Percentiles rank a stretch among this genome's conserved stretches.
Conservation (phyloP, 2,797 vertebrate genomes). For the Bucorvus abyssinicus region DNA sequence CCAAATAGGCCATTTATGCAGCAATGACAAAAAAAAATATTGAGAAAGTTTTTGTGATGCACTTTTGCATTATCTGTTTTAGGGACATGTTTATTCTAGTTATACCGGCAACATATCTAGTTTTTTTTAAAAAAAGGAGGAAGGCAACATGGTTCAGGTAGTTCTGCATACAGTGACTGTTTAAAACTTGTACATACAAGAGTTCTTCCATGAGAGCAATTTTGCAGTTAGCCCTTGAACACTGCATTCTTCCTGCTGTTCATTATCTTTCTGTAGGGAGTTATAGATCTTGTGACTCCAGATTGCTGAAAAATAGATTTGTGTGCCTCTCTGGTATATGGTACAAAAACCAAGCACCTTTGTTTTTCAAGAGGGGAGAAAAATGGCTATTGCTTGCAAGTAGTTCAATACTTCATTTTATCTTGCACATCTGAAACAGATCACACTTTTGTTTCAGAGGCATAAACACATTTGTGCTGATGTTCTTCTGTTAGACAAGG, state of each 20-base stretch:
- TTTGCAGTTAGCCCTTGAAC: not conserved
- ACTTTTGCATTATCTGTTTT: not conserved
- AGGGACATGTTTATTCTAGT: not conserved
- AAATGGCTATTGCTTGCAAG: not conserved
- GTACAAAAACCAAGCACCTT: not conserved
- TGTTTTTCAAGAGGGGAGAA: not conserved
- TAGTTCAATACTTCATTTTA: slow-evolving; percentile 39
- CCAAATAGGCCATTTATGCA: not conserved
- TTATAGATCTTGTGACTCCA: not conserved
- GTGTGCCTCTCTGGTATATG: not conserved
- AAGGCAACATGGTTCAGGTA: not conserved
- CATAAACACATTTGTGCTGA: slow-evolving; percentile 43
- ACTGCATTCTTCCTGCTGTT: not conserved
- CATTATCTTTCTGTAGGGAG: not conserved
- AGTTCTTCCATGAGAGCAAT: not conserved
- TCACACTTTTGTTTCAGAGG: slow-evolving; percentile 55
- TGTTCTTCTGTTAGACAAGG: not conserved
- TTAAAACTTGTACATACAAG: not conserved
- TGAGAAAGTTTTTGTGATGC: not conserved
- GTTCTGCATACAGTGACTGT: not conserved
- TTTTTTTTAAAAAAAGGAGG: not conserved
- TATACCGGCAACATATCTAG: not conserved
- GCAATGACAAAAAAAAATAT: rapidly evolving
- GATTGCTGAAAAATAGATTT: slow-evolving; percentile 38
- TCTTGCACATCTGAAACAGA: slow-evolving; percentile 60